Evolutionary conservation across 2,888 invertebrate species (phyloP).

Genomic region (Ormia ochracea): DNA sequence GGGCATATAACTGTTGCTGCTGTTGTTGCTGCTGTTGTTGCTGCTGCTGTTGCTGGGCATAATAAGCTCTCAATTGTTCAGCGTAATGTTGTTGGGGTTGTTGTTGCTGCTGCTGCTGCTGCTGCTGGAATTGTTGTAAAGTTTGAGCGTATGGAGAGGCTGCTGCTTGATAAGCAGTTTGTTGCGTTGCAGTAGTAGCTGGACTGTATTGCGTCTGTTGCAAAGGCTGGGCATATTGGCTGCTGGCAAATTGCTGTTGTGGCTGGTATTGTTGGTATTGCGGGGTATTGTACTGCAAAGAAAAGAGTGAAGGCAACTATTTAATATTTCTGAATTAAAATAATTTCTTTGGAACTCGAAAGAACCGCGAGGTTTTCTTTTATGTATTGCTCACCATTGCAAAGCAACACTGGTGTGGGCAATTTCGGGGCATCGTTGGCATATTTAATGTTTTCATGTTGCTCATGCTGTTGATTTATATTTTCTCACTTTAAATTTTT

Average conservation of each 20-base stretch:
- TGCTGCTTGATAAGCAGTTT: conserved; percentile 38
- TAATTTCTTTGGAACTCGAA: not conserved
- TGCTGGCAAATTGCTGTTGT: conserved; percentile 47
- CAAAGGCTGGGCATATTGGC: conserved; percentile 51
- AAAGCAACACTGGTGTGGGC: conserved; percentile 11
- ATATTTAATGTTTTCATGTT: conserved; percentile 28
- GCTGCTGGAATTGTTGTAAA: conserved; percentile 61
- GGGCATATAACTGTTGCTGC: conserved; percentile 65
- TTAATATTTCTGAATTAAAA: not conserved
- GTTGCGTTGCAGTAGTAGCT: conserved; percentile 1
- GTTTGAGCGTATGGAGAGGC: conserved; percentile 60
- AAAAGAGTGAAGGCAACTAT: not conserved
- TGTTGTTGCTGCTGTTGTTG: conserved; percentile 69
- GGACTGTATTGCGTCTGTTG: conserved; percentile 64
- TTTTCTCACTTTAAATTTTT: conserved; percentile 12
- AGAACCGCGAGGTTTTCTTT: not conserved
- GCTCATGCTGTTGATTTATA: conserved; percentile 19
- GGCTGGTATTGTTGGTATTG: conserved; percentile 51
- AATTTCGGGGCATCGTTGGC: not conserved
- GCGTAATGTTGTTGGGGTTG: conserved; percentile 69
- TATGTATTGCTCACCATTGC: conserved; percentile 28
- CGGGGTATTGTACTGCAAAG: conserved; percentile 49
- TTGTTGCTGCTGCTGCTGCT: conserved; percentile 64
- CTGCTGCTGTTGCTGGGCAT: conserved; percentile 67
- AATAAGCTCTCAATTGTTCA: conserved; percentile 69